These are phyloP conservation scores for Cepaea nemoralis DNA, from an alignment of 1,140 invertebrate species.

Conservation along the genomic window DNA sequence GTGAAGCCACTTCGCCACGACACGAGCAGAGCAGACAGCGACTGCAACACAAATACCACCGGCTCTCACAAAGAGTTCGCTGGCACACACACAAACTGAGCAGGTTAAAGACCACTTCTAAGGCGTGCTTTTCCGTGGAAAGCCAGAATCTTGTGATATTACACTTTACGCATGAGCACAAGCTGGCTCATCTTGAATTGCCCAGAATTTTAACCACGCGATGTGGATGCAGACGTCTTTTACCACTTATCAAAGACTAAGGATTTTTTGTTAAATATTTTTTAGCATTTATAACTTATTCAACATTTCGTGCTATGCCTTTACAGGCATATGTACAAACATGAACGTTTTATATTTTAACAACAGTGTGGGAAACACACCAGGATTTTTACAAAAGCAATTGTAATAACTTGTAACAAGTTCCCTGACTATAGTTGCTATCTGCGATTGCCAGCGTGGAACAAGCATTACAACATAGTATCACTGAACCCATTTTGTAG, in stretches of 20 bases:
- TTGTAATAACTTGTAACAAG: too few relatives aligned
- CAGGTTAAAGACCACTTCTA: neutral
- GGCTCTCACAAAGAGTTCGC: neutral
- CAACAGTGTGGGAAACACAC: neutral
- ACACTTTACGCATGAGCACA: conserved; percentile 28
- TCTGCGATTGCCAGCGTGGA: too few relatives aligned
- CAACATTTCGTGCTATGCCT: neutral
- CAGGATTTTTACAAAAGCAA: neutral
- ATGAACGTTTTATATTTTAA: neutral
- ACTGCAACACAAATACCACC: neutral
- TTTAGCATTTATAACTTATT: neutral
- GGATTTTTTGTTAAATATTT: neutral
- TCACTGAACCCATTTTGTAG: too few relatives aligned
- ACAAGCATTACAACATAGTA: too few relatives aligned
- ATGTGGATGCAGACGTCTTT: conserved; percentile 11
- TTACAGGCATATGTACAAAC: neutral
- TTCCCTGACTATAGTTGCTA: too few relatives aligned
- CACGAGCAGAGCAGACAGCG: neutral
- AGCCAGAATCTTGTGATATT: conserved; percentile 11
- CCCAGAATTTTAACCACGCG: conserved; percentile 13
- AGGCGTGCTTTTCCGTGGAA: neutral
- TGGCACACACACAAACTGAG: neutral
- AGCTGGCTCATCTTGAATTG: neutral
- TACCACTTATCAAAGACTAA: neutral
- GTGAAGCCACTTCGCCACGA: neutral